Base-by-base conservation (phyloP, 2,888 invertebrate species). In the Cataglyphis cursor region DNA sequence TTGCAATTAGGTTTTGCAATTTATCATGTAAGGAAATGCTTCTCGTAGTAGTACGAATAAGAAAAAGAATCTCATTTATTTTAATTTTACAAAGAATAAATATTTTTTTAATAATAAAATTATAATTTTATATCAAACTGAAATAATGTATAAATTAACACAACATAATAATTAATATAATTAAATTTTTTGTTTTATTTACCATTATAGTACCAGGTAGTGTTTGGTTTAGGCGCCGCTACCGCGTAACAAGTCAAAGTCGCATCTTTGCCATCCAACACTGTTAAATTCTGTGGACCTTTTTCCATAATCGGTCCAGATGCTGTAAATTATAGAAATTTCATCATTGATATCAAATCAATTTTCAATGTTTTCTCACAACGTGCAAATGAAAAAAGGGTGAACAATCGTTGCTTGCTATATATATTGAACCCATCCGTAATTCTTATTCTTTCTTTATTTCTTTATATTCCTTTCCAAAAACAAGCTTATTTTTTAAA, bases 161-260 rank as follows among this genome's bases (percentile, higher is more conserved):
- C 12, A 15, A 70, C 5, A 72, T 48, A 66, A 57, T 28, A 68
- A n/a, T 54, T n/a, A 2, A 81, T 21, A 35, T 21, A 35, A 44
- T 10, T 65, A 10, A 31, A 31, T 44, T 21, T 15, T 35, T 28
- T 15, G 35, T 1, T 65, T 31, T 64, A 66, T 51, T 82, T 96
- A 99, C 99, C 98, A 95, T 98, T 98, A 94, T 97, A 98, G 93
- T 97, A 97, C 99, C 99, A 99, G 64, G 98, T 98, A 84, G 98
- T 96, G 93, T 98, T 98, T 12, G 99, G 99, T 89, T 97, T 96
- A 31, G 99, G 99, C 24, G 99, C 98, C 72, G 99, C 99, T 78
- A 97, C 96, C 41, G 98, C 99, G 90, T 98, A 96, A 95, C 99
- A 99, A 83, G 96, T 96, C 91, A 99, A 96, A 78, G 98, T 97